These are phyloP conservation scores for Eretmocerus hayati DNA, from an alignment of 2,888 invertebrate genomes.

Conservation along the genomic window DNA sequence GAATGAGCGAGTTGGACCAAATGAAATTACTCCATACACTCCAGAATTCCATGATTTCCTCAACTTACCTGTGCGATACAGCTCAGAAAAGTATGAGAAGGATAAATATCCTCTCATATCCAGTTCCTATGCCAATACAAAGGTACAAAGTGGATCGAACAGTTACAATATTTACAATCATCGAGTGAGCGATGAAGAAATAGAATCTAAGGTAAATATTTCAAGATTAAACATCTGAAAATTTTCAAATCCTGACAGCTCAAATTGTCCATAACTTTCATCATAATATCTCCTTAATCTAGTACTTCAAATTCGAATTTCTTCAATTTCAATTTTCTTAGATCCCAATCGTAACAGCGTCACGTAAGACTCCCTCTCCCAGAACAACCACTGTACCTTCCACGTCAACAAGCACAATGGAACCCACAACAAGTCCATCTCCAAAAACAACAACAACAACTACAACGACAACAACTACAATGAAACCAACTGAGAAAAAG, in stretches of 20 bases:
- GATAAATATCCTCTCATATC: slow-evolving; percentile 61
- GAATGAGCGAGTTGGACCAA: slow-evolving; percentile 48
- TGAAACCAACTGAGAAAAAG: slow-evolving; percentile 13
- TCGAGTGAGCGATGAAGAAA: slow-evolving; percentile 31
- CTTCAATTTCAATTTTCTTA: neutral
- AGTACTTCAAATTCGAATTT: neutral
- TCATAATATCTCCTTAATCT: neutral
- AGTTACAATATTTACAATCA: slow-evolving; percentile 43
- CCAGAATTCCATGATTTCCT: slow-evolving; percentile 63
- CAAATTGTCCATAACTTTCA: no score
- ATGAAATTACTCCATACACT: slow-evolving; percentile 57
- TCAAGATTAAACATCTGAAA: no score
- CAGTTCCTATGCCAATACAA: slow-evolving; percentile 65
- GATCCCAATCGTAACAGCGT: slow-evolving; percentile 17
- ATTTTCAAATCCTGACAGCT: no score
- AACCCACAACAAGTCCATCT: slow-evolving; percentile 7
- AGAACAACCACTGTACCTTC: slow-evolving; percentile 24
- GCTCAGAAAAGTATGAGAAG: slow-evolving; percentile 55
- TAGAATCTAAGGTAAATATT: slow-evolving; percentile 17
- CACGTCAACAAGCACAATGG: slow-evolving; percentile 20
- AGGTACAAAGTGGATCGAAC: slow-evolving; percentile 55
- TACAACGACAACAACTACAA: slow-evolving; percentile 14
- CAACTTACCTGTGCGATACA: slow-evolving; percentile 62
- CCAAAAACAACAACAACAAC: slow-evolving; percentile 19
- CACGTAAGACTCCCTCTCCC: slow-evolving; percentile 16